These are phyloP conservation scores for Cotesia vestalis DNA, from an alignment of 1,140 invertebrate species.

Conservation along the genomic window DNA sequence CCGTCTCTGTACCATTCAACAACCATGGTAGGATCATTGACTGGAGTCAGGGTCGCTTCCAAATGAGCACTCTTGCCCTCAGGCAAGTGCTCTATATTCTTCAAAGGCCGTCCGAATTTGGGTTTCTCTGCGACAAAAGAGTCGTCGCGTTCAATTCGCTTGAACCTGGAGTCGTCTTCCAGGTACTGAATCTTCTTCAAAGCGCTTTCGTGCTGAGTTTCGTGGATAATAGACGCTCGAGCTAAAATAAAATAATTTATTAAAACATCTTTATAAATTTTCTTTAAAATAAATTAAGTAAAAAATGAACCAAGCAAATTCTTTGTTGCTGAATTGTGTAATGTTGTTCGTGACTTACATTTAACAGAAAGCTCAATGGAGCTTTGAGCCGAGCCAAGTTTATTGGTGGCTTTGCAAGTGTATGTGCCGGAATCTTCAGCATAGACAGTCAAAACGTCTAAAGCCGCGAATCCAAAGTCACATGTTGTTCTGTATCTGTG, in stretches of 20 bases:
- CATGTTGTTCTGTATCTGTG: conserved; percentile 91
- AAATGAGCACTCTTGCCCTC: conserved; percentile 94
- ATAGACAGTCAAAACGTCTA: conserved; percentile 92
- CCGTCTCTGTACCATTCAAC: conserved; percentile 97
- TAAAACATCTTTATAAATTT: conserved; percentile 6
- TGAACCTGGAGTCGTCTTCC: conserved; percentile 85
- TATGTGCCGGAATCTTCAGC: conserved; percentile 94
- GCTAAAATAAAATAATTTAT: conserved; percentile 67
- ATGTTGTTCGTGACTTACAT: conserved; percentile 70
- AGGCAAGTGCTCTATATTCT: conserved; percentile 81
- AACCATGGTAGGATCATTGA: conserved; percentile 93
- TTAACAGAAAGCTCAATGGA: conserved; percentile 83
- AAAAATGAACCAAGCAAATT: conserved; percentile 19
- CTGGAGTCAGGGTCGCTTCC: conserved; percentile 93
- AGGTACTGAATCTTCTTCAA: conserved; percentile 90
- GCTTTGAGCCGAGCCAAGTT: conserved; percentile 81
- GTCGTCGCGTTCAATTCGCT: conserved; percentile 77
- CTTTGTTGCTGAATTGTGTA: conserved; percentile 6
- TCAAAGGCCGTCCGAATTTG: conserved; percentile 87
- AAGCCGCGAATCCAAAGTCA: conserved; percentile 94
- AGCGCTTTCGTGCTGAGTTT: conserved; percentile 95
- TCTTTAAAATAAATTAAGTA: neutral
- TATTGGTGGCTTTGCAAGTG: conserved; percentile 89
- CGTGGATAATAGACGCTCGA: conserved; percentile 86
- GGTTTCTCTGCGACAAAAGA: conserved; percentile 82